These are phyloP conservation scores for Natrix natrix DNA, from an alignment of 2,797 vertebrate genomes.

Conservation along the genomic window DNA sequence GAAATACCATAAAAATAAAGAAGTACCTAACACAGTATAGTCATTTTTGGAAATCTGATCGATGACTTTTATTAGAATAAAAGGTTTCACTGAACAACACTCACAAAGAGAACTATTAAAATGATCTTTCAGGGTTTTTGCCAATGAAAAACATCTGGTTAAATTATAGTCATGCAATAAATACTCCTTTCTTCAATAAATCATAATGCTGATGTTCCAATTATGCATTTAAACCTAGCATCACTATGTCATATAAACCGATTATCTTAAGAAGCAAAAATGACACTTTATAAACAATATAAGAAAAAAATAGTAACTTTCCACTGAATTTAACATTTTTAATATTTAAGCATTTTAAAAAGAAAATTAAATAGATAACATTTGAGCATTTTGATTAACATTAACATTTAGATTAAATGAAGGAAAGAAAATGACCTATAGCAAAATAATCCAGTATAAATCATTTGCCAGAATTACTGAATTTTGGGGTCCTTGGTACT, in stretches of 20 bases:
- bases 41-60: neutral
- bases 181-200: neutral
- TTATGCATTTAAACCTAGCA: accelerated
- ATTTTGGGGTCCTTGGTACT: neutral
- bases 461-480: neutral
- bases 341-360: neutral
- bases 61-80: slow-evolving; percentile 8
- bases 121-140: neutral
- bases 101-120: neutral
- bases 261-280: neutral
- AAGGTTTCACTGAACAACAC: neutral
- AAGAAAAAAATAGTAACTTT: neutral
- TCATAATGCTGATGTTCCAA: neutral
- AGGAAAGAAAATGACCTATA: neutral
- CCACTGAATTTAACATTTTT: neutral
- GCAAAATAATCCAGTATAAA: neutral
- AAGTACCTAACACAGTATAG: neutral
- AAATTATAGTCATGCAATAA: neutral
- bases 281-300: neutral
- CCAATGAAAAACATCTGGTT: slow-evolving; percentile 5
- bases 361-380: neutral
- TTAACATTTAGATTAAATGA: neutral
- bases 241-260: neutral
- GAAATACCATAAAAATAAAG: neutral
- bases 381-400: neutral